Conservation (phyloP, 2,797 vertebrate genomes). For the Perodicticus potto region DNA sequence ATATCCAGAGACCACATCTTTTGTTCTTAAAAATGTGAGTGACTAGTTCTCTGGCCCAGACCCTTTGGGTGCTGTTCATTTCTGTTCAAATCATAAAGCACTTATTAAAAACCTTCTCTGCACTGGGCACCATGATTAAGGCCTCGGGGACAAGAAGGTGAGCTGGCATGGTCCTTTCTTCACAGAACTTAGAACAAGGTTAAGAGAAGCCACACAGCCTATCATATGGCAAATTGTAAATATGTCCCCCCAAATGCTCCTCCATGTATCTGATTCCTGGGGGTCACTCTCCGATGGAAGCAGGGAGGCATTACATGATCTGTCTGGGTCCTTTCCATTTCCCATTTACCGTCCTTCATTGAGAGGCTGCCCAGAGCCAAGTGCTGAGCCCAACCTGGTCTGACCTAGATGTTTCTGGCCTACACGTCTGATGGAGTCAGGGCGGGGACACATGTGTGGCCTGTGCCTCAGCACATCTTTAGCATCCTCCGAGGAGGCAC, state of each 20-base stretch:
- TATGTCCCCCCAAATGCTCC: not conserved
- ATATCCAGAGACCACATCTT: not conserved
- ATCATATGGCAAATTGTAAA: not conserved
- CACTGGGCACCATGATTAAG: not conserved
- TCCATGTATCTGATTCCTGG: not conserved
- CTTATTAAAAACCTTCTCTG: not conserved
- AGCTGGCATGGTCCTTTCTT: not conserved
- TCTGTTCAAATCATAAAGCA: not conserved
- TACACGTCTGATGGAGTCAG: not conserved
- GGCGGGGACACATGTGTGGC: not conserved
- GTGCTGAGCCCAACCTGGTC: not conserved
- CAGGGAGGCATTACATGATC: not conserved
- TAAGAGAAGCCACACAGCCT: not conserved
- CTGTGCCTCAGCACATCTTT: not conserved
- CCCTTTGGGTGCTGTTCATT: not conserved
- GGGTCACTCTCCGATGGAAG: not conserved
- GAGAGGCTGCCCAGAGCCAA: not conserved
- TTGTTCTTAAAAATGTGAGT: not conserved
- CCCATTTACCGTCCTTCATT: not conserved
- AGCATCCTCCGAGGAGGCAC: not conserved
- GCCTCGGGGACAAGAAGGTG: not conserved
- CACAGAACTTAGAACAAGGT: not conserved
- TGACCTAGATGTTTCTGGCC: not conserved
- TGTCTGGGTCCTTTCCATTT: not conserved
- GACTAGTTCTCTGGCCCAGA: not conserved